These are phyloP conservation scores for Cheilosia impressa DNA, from an alignment of 2,888 invertebrate species.

Conservation along the genomic window DNA sequence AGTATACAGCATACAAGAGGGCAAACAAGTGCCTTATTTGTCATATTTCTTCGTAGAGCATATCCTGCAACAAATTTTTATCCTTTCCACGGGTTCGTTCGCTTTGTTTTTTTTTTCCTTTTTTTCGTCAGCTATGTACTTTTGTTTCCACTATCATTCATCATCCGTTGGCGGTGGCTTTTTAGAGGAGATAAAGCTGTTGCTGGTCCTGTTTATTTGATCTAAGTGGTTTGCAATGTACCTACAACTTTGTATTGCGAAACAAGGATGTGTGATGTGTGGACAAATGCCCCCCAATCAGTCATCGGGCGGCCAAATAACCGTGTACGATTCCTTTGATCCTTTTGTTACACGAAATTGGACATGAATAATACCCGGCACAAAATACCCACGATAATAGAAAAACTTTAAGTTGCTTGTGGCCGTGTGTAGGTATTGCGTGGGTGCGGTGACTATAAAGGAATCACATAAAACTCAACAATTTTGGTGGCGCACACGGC, in stretches of 20 bases:
- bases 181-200: slow-evolving; percentile 21
- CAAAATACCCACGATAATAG: slow-evolving; percentile 52
- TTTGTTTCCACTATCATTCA: slow-evolving; percentile 50
- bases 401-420: slow-evolving; percentile 61
- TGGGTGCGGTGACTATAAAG: slow-evolving; percentile 31
- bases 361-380: slow-evolving; percentile 10
- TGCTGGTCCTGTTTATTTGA: slow-evolving; percentile 29
- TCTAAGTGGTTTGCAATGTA: slow-evolving; percentile 19
- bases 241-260: not conserved
- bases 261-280: slow-evolving; percentile 15
- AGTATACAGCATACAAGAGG: slow-evolving; percentile 8
- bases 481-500: slow-evolving; percentile 36
- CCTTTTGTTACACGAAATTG: slow-evolving; percentile 9
- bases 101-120: not conserved
- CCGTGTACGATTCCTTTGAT: not conserved
- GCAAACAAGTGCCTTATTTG: slow-evolving; percentile 69
- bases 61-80: slow-evolving; percentile 55
- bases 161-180: slow-evolving; percentile 26
- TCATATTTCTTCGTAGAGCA: slow-evolving; percentile 59
- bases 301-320: slow-evolving; percentile 32
- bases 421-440: not conserved
- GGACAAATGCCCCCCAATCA: slow-evolving; percentile 29
- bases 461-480: slow-evolving; percentile 62
- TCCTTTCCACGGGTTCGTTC: not conserved
- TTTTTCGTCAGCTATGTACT: slow-evolving; percentile 8